These are phyloP conservation scores for Harpagoxenus sublaevis DNA, from an alignment of 2,888 invertebrate species.

Conservation along the genomic window DNA sequence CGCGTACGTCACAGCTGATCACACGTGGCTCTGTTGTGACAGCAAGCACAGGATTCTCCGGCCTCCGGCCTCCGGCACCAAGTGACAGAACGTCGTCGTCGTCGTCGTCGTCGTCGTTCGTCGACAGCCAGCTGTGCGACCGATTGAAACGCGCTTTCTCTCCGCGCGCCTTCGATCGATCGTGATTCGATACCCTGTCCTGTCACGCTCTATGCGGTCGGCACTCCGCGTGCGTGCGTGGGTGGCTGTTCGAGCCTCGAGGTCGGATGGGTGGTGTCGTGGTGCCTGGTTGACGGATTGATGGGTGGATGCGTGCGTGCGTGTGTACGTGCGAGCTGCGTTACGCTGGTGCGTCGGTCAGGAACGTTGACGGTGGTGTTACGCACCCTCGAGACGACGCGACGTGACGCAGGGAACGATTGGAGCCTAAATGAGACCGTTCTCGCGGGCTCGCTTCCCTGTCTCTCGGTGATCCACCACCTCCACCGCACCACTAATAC, in stretches of 20 bases:
- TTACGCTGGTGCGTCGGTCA: background rate
- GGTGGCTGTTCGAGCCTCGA: background rate
- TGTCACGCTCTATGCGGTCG: background rate
- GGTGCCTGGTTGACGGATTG: background rate
- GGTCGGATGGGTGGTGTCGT: background rate
- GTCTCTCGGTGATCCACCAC: constrained; percentile 34
- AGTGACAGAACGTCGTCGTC: constrained; percentile 10
- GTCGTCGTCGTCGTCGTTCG: background rate
- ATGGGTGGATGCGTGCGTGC: background rate
- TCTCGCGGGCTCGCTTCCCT: constrained; percentile 48
- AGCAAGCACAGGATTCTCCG: too few relatives aligned
- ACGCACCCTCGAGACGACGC: constrained; percentile 48
- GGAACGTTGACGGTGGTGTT: background rate
- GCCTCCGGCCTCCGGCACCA: background rate
- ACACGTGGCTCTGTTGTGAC: constrained; percentile 79
- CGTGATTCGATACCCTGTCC: constrained; percentile 3
- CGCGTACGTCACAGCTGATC: constrained; percentile 37
- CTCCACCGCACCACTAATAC: constrained; percentile 59
- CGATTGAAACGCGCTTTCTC: constrained; percentile 24
- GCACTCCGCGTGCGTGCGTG: background rate
- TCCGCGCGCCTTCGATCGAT: constrained; percentile 32
- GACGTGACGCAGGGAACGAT: constrained; percentile 42
- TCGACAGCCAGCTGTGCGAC: background rate
- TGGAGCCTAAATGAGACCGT: constrained; percentile 55
- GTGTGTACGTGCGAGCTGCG: background rate